These are phyloP conservation scores for Philereme transversata DNA, from an alignment of 2,888 invertebrate genomes.

Conservation along the genomic window DNA sequence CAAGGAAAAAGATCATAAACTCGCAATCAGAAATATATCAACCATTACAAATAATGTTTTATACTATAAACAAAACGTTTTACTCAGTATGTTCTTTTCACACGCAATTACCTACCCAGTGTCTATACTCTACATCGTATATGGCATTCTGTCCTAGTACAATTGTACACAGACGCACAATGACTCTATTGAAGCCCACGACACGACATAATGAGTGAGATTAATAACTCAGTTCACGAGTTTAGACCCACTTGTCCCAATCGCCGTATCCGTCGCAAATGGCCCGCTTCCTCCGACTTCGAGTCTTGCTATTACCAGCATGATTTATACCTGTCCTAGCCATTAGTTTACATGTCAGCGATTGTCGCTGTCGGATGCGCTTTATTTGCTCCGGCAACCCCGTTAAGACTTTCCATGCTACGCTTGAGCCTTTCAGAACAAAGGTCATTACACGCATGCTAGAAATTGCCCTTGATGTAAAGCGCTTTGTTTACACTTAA, in stretches of 20 bases:
- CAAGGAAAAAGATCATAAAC: too few species aligned
- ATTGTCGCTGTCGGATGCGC: slow-evolving; percentile 70
- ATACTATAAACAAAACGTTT: background rate
- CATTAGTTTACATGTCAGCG: slow-evolving; percentile 77
- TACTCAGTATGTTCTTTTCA: slow-evolving; percentile 12
- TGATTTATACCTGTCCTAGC: slow-evolving; percentile 80
- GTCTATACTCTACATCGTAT: background rate
- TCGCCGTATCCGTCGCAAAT: slow-evolving; percentile 81
- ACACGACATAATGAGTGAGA: slow-evolving; percentile 54
- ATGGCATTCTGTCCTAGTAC: slow-evolving; percentile 17
- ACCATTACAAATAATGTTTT: too few species aligned
- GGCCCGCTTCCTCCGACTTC: slow-evolving; percentile 77
- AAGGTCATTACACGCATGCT: slow-evolving; percentile 26
- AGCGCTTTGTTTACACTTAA: slow-evolving; percentile 4
- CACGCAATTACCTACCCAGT: slow-evolving; percentile 15
- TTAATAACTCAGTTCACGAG: slow-evolving; percentile 60
- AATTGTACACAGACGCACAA: slow-evolving; percentile 39
- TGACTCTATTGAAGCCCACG: slow-evolving; percentile 48
- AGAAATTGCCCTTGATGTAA: slow-evolving; percentile 17
- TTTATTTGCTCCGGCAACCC: slow-evolving; percentile 67
- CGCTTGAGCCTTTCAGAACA: slow-evolving; percentile 31
- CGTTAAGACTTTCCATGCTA: slow-evolving; percentile 48
- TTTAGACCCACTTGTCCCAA: slow-evolving; percentile 69
- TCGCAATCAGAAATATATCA: too few species aligned
- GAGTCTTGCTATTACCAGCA: slow-evolving; percentile 68